Base-by-base conservation (phyloP, 2,797 vertebrate species). In the Falco concolor region DNA sequence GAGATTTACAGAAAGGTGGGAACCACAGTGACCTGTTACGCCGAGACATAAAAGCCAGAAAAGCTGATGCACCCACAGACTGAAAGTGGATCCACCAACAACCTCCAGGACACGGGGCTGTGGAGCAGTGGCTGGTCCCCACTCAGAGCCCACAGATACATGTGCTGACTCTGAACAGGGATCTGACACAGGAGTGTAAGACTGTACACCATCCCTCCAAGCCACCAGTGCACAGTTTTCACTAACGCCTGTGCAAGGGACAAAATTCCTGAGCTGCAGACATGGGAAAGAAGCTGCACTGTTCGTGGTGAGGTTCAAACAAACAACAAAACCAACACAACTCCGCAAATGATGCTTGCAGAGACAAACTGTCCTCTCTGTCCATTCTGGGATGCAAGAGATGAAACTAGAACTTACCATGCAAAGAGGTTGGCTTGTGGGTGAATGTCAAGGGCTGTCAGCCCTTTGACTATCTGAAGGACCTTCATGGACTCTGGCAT, bases 371-470 rank as follows among this genome's bases (percentile, higher is more conserved):
- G 5, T 9, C 42, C 60, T 60, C 75, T 40, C 52, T 9, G 59
- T 18, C 49, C 56, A 9, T 42, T 12, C 52, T 18, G 28, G 49
- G 61, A 38, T 7, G 25, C 64, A 23, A 36, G 32, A 13, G 13
- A 7, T 1, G 32, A 36, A 64, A 38, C 34, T 2, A 54, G 82
- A 10, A 98, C 99, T 98, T 87, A 99, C 99, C 99, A 99, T 0
- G 99, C 99, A 3, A 99, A 99, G 82, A 99, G 98, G 97, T 99
- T 99, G 80, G 99, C 99, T 96, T 99, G 99, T 0, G 99, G 99
- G 97, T 99, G 99, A 95, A 99, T 99, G 98, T 99, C 99, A 11
- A 99, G 97, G 6, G 99, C 99, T 0, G 99, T 99, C 72, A 99
- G 97, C 56, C 99, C 99, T 94, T 99, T 99, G 89, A 99, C 99